Percentiles rank a stretch among this genome's conserved stretches.
Conservation (phyloP, 2,113 vertebrate genomes). For the Polypterus senegalus region DNA sequence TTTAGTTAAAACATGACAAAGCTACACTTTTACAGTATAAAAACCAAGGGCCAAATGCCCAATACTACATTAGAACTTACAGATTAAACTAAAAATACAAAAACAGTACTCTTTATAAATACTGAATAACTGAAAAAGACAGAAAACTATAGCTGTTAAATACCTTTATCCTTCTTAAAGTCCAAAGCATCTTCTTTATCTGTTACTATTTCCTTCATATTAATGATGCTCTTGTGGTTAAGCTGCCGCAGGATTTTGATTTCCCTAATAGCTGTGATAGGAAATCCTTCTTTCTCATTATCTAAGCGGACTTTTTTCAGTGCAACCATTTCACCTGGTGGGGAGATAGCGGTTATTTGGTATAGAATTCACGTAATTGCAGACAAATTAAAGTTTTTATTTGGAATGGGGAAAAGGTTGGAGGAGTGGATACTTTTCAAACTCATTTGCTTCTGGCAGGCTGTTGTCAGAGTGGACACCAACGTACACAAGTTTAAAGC, state of each 20-base stretch:
- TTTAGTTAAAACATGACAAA: too few species aligned
- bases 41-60: too few species aligned
- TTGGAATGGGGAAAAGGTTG: too few species aligned
- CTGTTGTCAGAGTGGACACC: too few species aligned
- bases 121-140: neutral
- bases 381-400: too few species aligned
- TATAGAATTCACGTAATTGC: neutral
- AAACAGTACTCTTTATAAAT: too few species aligned
- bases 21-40: too few species aligned
- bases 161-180: slow-evolving; percentile 77
- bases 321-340: slow-evolving; percentile 67
- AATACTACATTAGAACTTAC: too few species aligned
- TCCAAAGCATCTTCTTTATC: slow-evolving; percentile 75
- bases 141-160: neutral
- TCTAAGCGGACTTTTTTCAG: slow-evolving; percentile 71
- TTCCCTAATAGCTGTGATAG: slow-evolving; percentile 71
- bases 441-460: too few species aligned
- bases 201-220: slow-evolving; percentile 76
- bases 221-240: slow-evolving; percentile 72
- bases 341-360: neutral
- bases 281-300: slow-evolving; percentile 78
- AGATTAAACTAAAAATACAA: too few species aligned
- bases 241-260: slow-evolving; percentile 74
- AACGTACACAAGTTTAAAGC: too few species aligned
- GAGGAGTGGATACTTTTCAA: too few species aligned